Base-by-base conservation (phyloP, 2,797 vertebrate species). In the Poecilia picta region DNA sequence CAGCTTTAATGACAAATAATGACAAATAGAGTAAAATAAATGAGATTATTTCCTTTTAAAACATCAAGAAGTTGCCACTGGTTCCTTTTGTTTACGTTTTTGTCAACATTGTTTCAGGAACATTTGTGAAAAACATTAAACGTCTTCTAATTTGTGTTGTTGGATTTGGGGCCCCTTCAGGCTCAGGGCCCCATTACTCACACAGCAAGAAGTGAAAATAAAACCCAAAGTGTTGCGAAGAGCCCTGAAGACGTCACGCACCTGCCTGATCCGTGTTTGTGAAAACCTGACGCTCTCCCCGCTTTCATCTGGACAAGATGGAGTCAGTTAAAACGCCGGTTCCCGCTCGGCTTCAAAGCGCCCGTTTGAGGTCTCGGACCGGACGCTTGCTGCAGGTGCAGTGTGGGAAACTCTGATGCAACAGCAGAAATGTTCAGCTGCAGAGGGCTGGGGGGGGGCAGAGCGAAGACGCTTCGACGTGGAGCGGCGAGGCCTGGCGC, bases 361-460 rank as follows among this genome's bases (percentile, higher is more conserved):
- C 88, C 88, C 41, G 75, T 88, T 81, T 87, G 83, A 88, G 86
- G 83, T 85, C 77, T 83, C 51, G 13, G 76, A 82, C 86, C 59
- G 92, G 88, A 89, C 90, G 71, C 83, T 85, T 66, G 91, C 93
- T 92, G 90, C 87, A 92, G 92, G 93, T 91, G 89, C 76, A 81
- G 78, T 66, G 83, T 84, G 90, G 87, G 92, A 94, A 94, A 93
- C 91, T 88, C 87, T 94, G 93, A 95, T 91, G 92, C 94, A 95
- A 94, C 89, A 89, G 78, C 89, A 92, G 93, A 89, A 93, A 93
- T 83, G 84, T 72, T 81, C 53, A 71, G 81, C 74, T 68, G 20
- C n/a, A 3, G 76, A 45, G 41, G 59, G 28, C 3, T 66, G 33
- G 71, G 33, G 33, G 7, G 70, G 45, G 79, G 78, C 49, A 33